Evolutionary conservation across 2,113 vertebrate species (phyloP), one percentile per base, ranked within the genome.

Genomic region (Cyprinodon tularosa): DNA sequence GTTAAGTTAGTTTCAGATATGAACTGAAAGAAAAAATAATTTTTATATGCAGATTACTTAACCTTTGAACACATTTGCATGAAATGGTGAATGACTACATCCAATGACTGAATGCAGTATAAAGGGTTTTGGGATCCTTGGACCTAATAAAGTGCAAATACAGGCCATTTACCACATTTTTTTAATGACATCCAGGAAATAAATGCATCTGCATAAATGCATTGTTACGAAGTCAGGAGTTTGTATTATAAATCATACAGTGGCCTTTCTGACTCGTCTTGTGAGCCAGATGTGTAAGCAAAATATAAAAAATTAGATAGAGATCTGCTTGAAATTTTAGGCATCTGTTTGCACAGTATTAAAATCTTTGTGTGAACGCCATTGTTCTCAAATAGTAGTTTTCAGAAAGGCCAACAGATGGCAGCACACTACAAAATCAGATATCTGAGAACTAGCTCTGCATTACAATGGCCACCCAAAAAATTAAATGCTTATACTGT

Each of bases 341-440:
- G n/a, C 57, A 3, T 62, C 36, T 3, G 65, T 61, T 42, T 61
- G 10, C 1, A 74, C 12, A 45, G 40, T 40, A 17, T 38, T 22
- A 11, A 14, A 39, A n/a, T 57, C 40, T 53, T 62, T 72, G 68
- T 61, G 37, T 48, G 5, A 9, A 12, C 71, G 40, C 12, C 0
- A 13, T 69, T 81, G 14, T 75, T 36, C 29, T 42, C 13, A 47
- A 47, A 13, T 11, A 63, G 38, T 9, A n/a, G 80, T 78, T 59
- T 10, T 15, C 29, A 1, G 63, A 6, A 0, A 0, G 29, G 22
- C 86, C 93, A 91, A 82, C 60, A 93, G 94, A 77, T 92, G 94
- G 91, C 90, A 87, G 68, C 78, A 73, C 88, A 3, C 17, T 15
- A 81, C 85, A 70, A 77, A 71, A 39, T 62, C 45, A 68, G 47